Base-by-base conservation (phyloP, 2,888 invertebrate genomes). In the Drosophila putrida region DNA sequence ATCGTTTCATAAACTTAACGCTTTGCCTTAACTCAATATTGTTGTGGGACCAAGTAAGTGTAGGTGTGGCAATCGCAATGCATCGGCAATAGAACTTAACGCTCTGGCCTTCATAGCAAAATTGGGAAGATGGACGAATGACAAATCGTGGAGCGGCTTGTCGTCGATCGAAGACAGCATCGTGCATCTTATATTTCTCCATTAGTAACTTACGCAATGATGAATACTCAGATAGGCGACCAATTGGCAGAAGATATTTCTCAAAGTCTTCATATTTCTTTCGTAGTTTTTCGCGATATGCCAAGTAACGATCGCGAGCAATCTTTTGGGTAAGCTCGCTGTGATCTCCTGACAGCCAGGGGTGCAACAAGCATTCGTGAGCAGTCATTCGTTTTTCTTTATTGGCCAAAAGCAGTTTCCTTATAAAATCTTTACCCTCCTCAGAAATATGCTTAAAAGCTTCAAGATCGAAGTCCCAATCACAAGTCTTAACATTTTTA, bases 1-100 rank as follows among this genome's bases (percentile, higher is more conserved):
- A 99, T 90, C 98, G 95, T 93, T 99, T 99, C 99, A 99, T 99
- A 93, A 97, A 98, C 93, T 99, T 99, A 78, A 99, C 98, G 82
- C 98, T 98, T 93, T 99, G 99, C 60, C 97, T 94, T 59, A 99
- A 93, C 91, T 99, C 99, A 90, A 95, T 95, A 93, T 97, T 97
- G 93, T 98, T 98, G 90, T 97, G 96, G 78, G 96, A 96, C 99
- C 99, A 99, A 25, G 98, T 97, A 72, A 99, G 95, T 0, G 98
- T 98, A 38, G 99, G 98, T 25, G 98, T 95, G 28, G 99, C 98
- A 80, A 96, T 95, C 0, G 98, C 98, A 90, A 99, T 97, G 82
- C 99, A 96, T 87, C 98, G 96, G 92, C 99, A 99, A 92, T 97
- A 98, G 94, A 99, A 97, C 92, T 98, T 98, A 69, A 98, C 99